Percentiles rank a stretch among this genome's conserved stretches.
phyloP scores from a whole-genome alignment of 2,888 invertebrate genomes.

The Phyllotreta cruciferae region DNA sequence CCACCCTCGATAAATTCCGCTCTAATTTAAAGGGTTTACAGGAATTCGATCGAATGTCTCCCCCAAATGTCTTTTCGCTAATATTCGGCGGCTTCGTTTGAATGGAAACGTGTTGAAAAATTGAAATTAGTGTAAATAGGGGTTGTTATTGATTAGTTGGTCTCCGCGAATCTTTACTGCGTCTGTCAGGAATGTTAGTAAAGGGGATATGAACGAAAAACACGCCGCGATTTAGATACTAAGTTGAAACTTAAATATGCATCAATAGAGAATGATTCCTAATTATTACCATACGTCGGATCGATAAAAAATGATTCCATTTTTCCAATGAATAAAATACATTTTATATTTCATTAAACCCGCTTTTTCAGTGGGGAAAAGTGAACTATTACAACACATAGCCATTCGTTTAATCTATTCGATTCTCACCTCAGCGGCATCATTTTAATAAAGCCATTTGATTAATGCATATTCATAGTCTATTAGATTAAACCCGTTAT shows the following conservation, averaged over 20 bases:
- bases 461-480: slow-evolving; percentile 7
- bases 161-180: not conserved
- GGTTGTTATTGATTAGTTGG: slow-evolving; percentile 1
- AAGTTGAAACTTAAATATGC: too few species aligned
- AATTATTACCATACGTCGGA: too few species aligned
- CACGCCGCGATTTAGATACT: not conserved
- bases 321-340: not conserved
- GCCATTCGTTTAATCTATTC: too few species aligned
- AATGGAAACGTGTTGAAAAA: too few species aligned
- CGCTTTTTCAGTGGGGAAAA: slow-evolving; percentile 2
- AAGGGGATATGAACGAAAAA: not conserved
- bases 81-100: not conserved
- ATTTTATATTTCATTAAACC: not conserved
- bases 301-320: not conserved
- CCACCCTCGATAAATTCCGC: not conserved
- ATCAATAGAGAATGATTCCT: too few species aligned
- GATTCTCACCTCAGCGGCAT: too few species aligned
- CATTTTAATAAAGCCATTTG: not conserved
- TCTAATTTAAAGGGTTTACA: not conserved
- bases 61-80: not conserved
- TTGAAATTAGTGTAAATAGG: not conserved
- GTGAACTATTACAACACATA: too few species aligned
- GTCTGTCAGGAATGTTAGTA: slow-evolving; percentile 4
- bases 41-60: not conserved
- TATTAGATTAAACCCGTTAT: slow-evolving; percentile 12